Base-by-base conservation (phyloP, 2,797 vertebrate species). In the Urocyon cinereoargenteus region DNA sequence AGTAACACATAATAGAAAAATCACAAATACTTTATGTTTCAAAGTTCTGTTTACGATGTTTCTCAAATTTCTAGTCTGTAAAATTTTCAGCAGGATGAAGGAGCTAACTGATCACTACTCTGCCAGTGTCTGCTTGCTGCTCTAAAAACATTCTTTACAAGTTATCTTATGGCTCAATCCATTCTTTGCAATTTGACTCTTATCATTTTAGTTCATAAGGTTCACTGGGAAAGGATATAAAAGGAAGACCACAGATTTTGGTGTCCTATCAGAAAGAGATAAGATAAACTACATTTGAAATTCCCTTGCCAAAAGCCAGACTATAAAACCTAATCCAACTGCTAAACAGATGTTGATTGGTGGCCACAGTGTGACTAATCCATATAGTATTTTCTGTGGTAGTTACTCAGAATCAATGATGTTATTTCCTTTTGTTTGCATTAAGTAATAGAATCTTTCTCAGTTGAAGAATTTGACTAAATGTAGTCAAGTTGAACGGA, bases 41-140 rank as follows among this genome's bases (percentile, higher is more conserved):
- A 81, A 77, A 95, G 22, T 96, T 88, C 75, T 83, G 28, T 51
- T 96, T 86, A 55, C 75, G 19, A 79, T 66, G 26, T 75, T 96
- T 91, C 75, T 96, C 45, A 75, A 64, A 86, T 91, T 91, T 96
- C 91, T 36, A 90, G 79, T 89, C 70, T 77, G 21, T 72, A 87
- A 95, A 96, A 82, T 36, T 3, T 36, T 5, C 16, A 90, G 19
- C 21, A 92, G n/a, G 45, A 92, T 86, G 51, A 79, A 92, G 26
- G 31, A 73, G 34, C 18, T 92, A 84, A 89, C 2, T 90, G 40
- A 59, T 90, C 21, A 68, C 28, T 91, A 93, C 5, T 86, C 68
- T 94, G 57, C 36, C 72, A 59, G 45, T 14, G 4, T 34, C 28
- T 59, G 82, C 45, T 66, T 86, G 62, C 9, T 85, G 70, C n/a